Evolutionary conservation across 2,797 vertebrate species (phyloP), one percentile per base, ranked within the genome.

Genomic region (Acrocephalus scirpaceus): DNA sequence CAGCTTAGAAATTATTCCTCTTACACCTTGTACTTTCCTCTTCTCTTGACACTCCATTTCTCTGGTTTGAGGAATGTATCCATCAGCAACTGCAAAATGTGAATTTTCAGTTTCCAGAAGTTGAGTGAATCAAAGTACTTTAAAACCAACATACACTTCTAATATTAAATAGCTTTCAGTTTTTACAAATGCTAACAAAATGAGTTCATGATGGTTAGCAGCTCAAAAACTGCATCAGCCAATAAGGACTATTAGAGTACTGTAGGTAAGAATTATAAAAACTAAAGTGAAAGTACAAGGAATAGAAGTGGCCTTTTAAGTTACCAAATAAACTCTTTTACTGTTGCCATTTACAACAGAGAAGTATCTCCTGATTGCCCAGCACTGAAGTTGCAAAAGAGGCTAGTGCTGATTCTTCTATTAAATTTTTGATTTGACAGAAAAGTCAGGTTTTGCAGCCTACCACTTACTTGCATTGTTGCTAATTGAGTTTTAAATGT

Each of bases 401-500:
- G 40, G 2, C 22, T 66, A 36, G 16, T 79, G 22, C 44, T 47
- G 61, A 32, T 80, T 88, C 50, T 81, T 77, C n/a, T 72, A 6
- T 45, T 90, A 11, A 58, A 30, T 86, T 60, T 87, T 85, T 69
- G 23, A 36, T 80, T 84, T 73, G 60, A 51, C 26, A 61, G 45
- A 77, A 81, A 72, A 83, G 17, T 16, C 2, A 4, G 73, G 20
- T 64, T 93, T 85, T 93, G 38, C 48, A 80, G 65, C 57, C 23
- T 91, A 15, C 40, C 18, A 30, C 23, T 29, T 88, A 23, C 47
- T 90, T 79, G 51, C 45, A 5, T 82, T 78, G 60, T 64, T 2
- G 9, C 45, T 95, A 94, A 92, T 62, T 78, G 80, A 82, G 45
- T 86, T 93, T 93, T 93, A 81, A 90, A 92, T 77, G 77, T 70